phyloP scores from a whole-genome alignment of 53 echinoderm and acorn worm species.

The Luidia sarsii region DNA sequence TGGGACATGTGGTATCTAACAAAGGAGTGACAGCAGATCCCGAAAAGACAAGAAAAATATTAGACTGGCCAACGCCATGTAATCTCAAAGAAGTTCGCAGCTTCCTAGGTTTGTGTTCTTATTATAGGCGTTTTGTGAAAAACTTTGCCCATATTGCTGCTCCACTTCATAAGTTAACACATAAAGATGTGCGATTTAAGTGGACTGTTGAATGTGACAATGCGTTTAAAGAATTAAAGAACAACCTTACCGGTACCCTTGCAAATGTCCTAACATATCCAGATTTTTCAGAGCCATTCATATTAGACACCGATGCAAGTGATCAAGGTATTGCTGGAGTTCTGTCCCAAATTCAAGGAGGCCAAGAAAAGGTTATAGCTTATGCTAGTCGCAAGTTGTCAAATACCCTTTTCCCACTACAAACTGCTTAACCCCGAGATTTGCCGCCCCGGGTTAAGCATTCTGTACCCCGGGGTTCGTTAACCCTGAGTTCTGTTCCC shows the following conservation, averaged over 20 bases:
- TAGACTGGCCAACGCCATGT: slow-evolving; percentile 32
- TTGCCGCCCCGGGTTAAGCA: too few species aligned
- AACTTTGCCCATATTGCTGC: slow-evolving; percentile 14
- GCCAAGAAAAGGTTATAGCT: too few species aligned
- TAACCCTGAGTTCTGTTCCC: too few species aligned
- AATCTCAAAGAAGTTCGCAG: slow-evolving; percentile 29
- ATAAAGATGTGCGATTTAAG: slow-evolving; percentile 14
- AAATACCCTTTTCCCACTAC: too few species aligned
- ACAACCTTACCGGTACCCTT: slow-evolving; percentile 4
- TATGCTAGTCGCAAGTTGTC: neutral
- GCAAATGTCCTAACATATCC: slow-evolving; percentile 14
- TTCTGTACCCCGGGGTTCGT: too few species aligned
- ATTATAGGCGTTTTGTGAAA: slow-evolving; percentile 1
- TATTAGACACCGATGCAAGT: slow-evolving; percentile 27
- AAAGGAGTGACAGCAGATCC: slow-evolving; percentile 34
- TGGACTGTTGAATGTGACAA: slow-evolving; percentile 21
- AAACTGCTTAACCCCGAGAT: too few species aligned
- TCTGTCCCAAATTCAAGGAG: slow-evolving; percentile 12
- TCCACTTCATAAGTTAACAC: slow-evolving; percentile 13
- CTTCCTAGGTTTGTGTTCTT: slow-evolving; percentile 15
- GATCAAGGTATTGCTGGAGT: slow-evolving; percentile 21
- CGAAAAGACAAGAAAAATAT: slow-evolving; percentile 3
- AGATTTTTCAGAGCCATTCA: slow-evolving; percentile 12
- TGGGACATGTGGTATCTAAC: too few species aligned
- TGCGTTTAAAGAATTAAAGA: slow-evolving; percentile 14